Base-by-base conservation (phyloP, 1,140 invertebrate genomes). In the Tribolium madens region DNA sequence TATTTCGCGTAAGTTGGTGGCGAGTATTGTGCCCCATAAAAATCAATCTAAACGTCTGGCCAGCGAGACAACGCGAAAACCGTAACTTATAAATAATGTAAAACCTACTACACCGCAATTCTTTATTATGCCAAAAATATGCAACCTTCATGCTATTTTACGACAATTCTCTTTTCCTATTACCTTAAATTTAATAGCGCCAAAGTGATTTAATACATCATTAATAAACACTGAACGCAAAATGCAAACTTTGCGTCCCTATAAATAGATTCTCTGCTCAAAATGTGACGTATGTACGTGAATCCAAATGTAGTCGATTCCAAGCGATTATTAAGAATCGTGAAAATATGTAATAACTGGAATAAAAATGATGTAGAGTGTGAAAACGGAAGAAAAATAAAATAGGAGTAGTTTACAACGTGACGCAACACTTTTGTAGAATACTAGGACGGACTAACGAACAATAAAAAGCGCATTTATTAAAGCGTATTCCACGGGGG, bases 401-500 rank as follows among this genome's bases (percentile, higher is more conserved):
- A 14, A 50, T 50, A n/a, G n/a, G n/a, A n/a, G n/a, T n/a, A 50
- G 48, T 50, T 50, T 50, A 50, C 48, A 50, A 17, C 48, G 13
- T 17, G 48, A 50, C 48, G 48, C 17, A 26, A 57, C 7, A 17
- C 10, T 64, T 18, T 14, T 12, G 3, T 12, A 26, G 31, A 33
- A 33, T 6, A 12, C 7, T 13, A 33, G 57, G 6, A 26, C 14
- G 4, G 31, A 33, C 12, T 33, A 64, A 64, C 57, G 57, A 64
- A 64, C 31, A 64, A 64, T 33, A 64, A 64, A 64, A 64, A 31
- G 26, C n/a, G 12, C 14, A 57, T 57, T 60, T 60, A 60, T 26
- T 60, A 10, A 21, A 12, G 15, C 18, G 53, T 26, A 60, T 60
- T 60, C n/a, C 21, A 33, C 9, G 57, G 12, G 57, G 57, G 57